Percentiles rank a stretch among this genome's conserved stretches.
phyloP scores from a whole-genome alignment of 2,888 invertebrate species.

The Teleiodes luculella region DNA sequence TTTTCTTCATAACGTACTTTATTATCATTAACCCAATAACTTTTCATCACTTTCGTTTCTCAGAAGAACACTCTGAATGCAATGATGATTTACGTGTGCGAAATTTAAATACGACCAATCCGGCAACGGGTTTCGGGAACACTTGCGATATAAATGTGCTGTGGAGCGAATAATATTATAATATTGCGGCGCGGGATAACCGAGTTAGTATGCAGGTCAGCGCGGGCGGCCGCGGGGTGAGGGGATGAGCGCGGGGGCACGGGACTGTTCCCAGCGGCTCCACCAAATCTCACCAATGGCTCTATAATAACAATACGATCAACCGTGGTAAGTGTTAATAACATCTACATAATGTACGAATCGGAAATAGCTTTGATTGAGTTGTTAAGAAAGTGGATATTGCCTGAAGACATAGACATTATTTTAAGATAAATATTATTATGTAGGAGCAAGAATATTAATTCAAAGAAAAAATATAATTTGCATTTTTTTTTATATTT shows the following conservation, averaged over 20 bases:
- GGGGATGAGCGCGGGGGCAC: background rate
- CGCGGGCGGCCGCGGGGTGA: background rate
- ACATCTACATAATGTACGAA: too few relatives aligned
- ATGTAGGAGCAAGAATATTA: too few relatives aligned
- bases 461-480: too few relatives aligned
- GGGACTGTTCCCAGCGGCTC: background rate
- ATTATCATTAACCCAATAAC: too few relatives aligned
- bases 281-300: background rate
- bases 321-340: too few relatives aligned
- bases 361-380: too few relatives aligned
- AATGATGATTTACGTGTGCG: conserved; percentile 9
- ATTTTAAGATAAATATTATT: too few relatives aligned
- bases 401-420: too few relatives aligned
- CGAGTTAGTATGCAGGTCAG: conserved; percentile 8
- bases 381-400: too few relatives aligned
- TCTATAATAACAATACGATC: too few relatives aligned
- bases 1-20: too few relatives aligned
- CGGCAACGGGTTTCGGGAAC: background rate
- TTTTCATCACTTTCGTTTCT: background rate
- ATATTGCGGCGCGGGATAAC: background rate
- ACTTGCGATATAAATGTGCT: conserved; percentile 2
- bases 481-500: too few relatives aligned
- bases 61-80: background rate
- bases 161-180: conserved; percentile 8
- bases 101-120: background rate